A percentile compares a stretch with the other conserved stretches of the same genome.
These are phyloP conservation scores for Bubo scandiacus DNA, from an alignment of 2,113 vertebrate genomes.

Conservation along the genomic window DNA sequence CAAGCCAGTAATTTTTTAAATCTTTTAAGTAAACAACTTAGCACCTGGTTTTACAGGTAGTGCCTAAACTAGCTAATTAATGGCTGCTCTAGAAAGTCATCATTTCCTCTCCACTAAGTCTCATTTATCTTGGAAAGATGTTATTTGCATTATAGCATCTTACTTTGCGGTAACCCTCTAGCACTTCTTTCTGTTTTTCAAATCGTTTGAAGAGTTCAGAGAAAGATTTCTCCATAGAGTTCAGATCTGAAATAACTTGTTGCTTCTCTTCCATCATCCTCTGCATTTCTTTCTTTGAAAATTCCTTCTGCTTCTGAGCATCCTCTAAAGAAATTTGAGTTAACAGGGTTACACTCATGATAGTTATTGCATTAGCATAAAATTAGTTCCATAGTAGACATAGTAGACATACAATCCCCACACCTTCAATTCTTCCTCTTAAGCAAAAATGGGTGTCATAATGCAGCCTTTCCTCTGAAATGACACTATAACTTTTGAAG, in stretches of 20 bases:
- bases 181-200: slow-evolving; percentile 87
- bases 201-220: slow-evolving; percentile 89
- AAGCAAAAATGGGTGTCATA: neutral
- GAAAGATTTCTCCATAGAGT: slow-evolving; percentile 85
- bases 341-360: neutral
- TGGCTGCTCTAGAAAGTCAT: neutral
- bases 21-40: neutral
- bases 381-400: neutral
- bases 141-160: neutral
- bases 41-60: neutral
- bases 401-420: neutral
- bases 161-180: slow-evolving; percentile 88
- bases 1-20: neutral
- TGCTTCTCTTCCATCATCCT: slow-evolving; percentile 80
- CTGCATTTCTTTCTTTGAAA: slow-evolving; percentile 71
- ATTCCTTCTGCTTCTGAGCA: slow-evolving; percentile 78
- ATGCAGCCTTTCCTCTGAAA: neutral
- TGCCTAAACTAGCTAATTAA: neutral
- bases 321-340: slow-evolving; percentile 70
- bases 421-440: neutral
- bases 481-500: neutral
- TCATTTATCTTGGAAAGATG: neutral
- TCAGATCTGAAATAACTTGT: slow-evolving; percentile 82
- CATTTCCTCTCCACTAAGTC: neutral
- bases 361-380: neutral